A percentile compares a stretch with the other conserved stretches of the same genome.
phyloP scores from a whole-genome alignment of 2,113 vertebrate genomes.

The Gracilinanus agilis region DNA sequence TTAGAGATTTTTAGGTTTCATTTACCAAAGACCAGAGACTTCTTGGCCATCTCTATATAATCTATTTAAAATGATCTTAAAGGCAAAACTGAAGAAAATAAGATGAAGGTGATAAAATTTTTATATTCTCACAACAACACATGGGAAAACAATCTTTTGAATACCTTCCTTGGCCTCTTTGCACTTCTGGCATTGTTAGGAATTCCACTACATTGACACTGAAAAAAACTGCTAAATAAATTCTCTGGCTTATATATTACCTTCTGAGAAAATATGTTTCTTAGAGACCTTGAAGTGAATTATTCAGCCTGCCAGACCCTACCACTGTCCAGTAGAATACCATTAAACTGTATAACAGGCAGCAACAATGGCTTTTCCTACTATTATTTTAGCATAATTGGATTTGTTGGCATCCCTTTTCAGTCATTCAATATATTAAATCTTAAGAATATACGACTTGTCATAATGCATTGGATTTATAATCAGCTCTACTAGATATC shows the following conservation, averaged over 20 bases:
- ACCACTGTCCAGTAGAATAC: background rate
- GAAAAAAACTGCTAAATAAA: background rate
- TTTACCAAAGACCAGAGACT: background rate
- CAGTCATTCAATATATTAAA: background rate
- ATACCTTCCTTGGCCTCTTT: background rate
- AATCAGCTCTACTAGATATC: background rate
- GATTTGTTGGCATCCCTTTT: background rate
- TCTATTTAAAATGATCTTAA: background rate
- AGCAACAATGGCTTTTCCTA: background rate
- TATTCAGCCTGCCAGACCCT: background rate
- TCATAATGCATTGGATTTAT: background rate
- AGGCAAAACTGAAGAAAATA: background rate
- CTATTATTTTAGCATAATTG: background rate
- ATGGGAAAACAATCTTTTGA: background rate
- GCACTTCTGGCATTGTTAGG: background rate
- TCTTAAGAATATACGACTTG: background rate
- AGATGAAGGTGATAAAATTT: background rate
- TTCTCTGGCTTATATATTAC: background rate
- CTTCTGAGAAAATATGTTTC: background rate
- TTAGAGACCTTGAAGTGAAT: background rate
- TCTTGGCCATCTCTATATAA: background rate
- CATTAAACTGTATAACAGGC: background rate
- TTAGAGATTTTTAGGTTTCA: background rate
- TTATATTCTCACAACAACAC: background rate
- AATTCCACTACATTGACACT: background rate